A percentile compares a stretch with the other conserved stretches of the same genome.
These are phyloP conservation scores for Portunus trituberculatus DNA, from an alignment of 1,140 invertebrate genomes.

Conservation along the genomic window DNA sequence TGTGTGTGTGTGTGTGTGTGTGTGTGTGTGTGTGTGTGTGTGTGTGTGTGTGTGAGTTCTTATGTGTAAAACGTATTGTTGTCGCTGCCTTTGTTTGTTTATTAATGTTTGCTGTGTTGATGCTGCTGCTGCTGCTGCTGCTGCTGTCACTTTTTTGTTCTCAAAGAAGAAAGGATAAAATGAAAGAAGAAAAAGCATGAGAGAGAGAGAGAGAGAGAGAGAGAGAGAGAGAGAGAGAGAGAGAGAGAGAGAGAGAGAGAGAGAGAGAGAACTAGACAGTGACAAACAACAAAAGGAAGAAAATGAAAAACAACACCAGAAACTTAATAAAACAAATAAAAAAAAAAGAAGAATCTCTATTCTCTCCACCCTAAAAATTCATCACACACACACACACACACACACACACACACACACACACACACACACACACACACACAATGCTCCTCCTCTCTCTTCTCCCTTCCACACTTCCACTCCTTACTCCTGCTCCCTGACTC, in stretches of 20 bases:
- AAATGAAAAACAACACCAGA: neutral
- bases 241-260: neutral
- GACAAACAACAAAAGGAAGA: neutral
- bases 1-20: conserved; percentile 39
- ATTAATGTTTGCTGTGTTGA: too few relatives aligned
- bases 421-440: neutral
- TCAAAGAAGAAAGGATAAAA: too few relatives aligned
- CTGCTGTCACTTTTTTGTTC: too few relatives aligned
- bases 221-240: too few relatives aligned
- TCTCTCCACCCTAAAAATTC: neutral
- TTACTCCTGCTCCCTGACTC: neutral
- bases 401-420: neutral
- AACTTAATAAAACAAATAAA: neutral
- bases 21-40: conserved; percentile 43
- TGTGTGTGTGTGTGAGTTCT: neutral
- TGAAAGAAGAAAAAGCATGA: too few relatives aligned
- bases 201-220: too few relatives aligned
- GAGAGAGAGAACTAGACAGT: neutral
- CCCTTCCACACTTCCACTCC: neutral
- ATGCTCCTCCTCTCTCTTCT: neutral
- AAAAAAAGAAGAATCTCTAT: neutral
- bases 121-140: too few relatives aligned
- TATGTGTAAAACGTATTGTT: neutral
- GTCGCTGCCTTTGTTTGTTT: too few relatives aligned
- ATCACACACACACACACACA: neutral